Evolutionary conservation across 2,797 vertebrate genomes (phyloP), one percentile per base, ranked within the genome.

Genomic region (Streptopelia turtur): DNA sequence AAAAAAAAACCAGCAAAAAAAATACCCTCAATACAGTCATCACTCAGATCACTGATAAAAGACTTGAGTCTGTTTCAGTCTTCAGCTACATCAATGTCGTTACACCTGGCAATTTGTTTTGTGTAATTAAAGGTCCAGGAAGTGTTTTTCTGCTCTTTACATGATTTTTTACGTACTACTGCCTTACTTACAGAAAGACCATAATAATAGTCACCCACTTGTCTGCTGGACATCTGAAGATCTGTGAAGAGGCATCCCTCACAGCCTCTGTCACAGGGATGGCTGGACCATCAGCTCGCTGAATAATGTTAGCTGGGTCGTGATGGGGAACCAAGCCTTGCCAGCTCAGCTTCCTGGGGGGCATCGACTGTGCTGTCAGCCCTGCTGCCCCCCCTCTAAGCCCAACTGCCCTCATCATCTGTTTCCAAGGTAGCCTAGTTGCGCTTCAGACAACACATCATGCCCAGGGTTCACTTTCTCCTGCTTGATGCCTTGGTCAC

Each of bases 371-470:
- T 22, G 37, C 10, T 43, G 22, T 17, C 56, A 72, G 61, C 33
- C 28, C 71, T 43, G 24, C 47, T 52, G 39, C 69, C 25, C 39
- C 25, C 39, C 24, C 78, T 37, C 27, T n/a, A 47, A 59, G 61
- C 33, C 35, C 50, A 68, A 9, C 16, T 41, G 55, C 37, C 22
- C 50, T 55, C 52, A 50, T 6, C 53, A 61, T 20, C 21, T 55
- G 24, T 28, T 87, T 70, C 68, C 83, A 45, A 33, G 33, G 20
- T 7, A 68, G 31, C 18, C 61, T 55, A 52, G 13, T 14, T 50
- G 45, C 43, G 37, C 53, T 43, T 85, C 23, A 33, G 49, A 39
- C 33, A 75, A 24, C 0, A 0, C 0, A 3, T 7, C 1, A 0
- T 27, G 30, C 21, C 30, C 10, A 47, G 55, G 23, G 20, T 24